Base-by-base conservation (phyloP, 37 sponge, comb jelly and placozoan species). In the Bolinopsis microptera region DNA sequence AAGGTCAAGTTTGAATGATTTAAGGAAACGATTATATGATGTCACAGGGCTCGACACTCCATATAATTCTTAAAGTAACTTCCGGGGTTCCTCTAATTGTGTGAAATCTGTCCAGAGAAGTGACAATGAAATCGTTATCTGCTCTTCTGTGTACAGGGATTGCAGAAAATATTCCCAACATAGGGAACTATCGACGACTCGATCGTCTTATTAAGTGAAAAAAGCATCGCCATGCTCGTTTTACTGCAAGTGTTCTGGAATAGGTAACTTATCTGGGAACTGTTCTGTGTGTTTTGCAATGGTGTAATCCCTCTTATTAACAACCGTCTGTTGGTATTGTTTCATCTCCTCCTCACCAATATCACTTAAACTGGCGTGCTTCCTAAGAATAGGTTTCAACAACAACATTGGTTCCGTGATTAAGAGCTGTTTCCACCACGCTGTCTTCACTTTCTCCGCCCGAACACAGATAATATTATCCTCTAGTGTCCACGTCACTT, bases 401-500 rank as follows among this genome's bases (percentile, higher is more conserved):
- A 72, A n/a, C 5, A 72, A 30, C 31, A 72, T 30, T 21, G 75
- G 75, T 72, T 72, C 75, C 3, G 75, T 30, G 3, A 30, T 28
- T 5, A 72, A 3, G 5, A 72, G 75, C 26, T 72, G 75, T 72
- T 28, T 72, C 75, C 75, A 72, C 75, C 75, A 72, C 26, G 75
- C 26, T 28, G 31, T n/a, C 31, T 72, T 72, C 13, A 8, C 3
- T 21, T 72, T 72, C 18, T 72, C 75, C 5, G 75, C 75, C 26
- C 75, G 27, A n/a, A 72, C 75, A 72, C 75, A 72, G 31, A 72
- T 2, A 72, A 72, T 28, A n/a, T 28, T n/a, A 21, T 72, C 75
- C 75, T 72, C 75, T 24, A 72, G 22, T 8, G 75, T 72, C 75
- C 75, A 72, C 26, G 75, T 72, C n/a, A 72, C 75, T 28, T 72